Evolutionary conservation across 2,797 vertebrate species (phyloP), one percentile per base, ranked within the genome.

Genomic region (Caiman crocodilus): DNA sequence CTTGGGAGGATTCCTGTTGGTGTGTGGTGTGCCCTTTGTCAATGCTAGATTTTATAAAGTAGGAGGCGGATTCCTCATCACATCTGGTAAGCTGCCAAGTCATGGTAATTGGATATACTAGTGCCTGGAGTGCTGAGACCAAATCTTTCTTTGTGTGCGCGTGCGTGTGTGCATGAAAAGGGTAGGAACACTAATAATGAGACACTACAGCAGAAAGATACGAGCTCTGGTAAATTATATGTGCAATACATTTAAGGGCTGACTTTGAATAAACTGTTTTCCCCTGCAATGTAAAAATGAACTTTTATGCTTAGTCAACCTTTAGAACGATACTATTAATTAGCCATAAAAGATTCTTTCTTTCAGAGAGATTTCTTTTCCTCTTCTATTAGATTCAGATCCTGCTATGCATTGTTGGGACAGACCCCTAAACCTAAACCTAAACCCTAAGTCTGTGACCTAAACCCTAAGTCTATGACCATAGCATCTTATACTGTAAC

Each of bases 21-120:
- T 99, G 67, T 99, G 98, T 4, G 98, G 98, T 0, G 96, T 98
- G 64, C 98, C 98, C 79, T 99, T 99, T 84, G 69, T 96, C 96
- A 99, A 97, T 76, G 97, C 98, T 57, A 97, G 92, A 16, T 98
- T 98, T 42, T 98, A 98, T 97, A 98, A 98, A 89, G 87, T 97
- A 10, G 98, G 98, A 6, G 99, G 98, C 1, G 98, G 97, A 79
- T 98, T 99, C 95, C 98, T 99, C 81, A 96, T 99, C 64, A 76
- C 97, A 30, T 98, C 98, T 30, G 99, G 98, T 99, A 97, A 98
- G 97, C 30, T 75, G n/a, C 84, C 50, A 32, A 28, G 63, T 77
- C 10, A 60, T 1, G 3, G 78, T 21, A 35, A 76, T 0, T 16
- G 69, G 63, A 14, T 6, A 5, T 59, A 59, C 0, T 12, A 0